Evolutionary conservation across 2,797 vertebrate species (phyloP).

Genomic region (Argyrosomus regius): DNA sequence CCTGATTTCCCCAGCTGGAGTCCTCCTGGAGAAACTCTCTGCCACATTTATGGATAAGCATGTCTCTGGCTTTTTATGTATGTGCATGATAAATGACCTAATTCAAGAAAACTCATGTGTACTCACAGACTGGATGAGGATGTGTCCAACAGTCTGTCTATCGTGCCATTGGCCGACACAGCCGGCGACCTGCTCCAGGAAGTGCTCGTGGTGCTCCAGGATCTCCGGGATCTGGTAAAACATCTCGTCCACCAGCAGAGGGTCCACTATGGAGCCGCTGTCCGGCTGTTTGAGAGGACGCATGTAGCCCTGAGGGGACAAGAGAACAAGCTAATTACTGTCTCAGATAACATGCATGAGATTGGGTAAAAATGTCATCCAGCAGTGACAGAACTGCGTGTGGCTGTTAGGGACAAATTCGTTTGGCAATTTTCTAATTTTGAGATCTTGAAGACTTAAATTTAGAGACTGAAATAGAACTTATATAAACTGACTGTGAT

Average conservation of each 20-base stretch:
- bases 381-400: not conserved
- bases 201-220: slow-evolving; percentile 96
- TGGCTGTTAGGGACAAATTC: not conserved
- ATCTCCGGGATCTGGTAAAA: slow-evolving; percentile 98
- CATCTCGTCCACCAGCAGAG: slow-evolving; percentile 96
- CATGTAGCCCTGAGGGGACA: slow-evolving; percentile 92
- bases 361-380: too few species aligned
- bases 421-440: not conserved
- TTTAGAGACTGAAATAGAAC: not conserved
- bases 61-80: not conserved
- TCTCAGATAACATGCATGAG: not conserved
- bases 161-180: slow-evolving; percentile 95
- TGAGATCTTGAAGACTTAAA: not conserved
- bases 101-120: not conserved
- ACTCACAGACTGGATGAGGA: slow-evolving; percentile 95
- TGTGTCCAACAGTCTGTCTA: slow-evolving; percentile 93
- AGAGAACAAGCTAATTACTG: not conserved
- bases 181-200: slow-evolving; percentile 92
- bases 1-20: not conserved
- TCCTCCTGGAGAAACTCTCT: not conserved
- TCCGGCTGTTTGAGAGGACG: slow-evolving; percentile 96
- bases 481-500: too few species aligned
- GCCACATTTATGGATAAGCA: not conserved
- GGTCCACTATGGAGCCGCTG: slow-evolving; percentile 92
- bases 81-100: not conserved